These are phyloP conservation scores for Cynocephalus volans DNA, from an alignment of 2,113 vertebrate genomes.

Conservation along the genomic window DNA sequence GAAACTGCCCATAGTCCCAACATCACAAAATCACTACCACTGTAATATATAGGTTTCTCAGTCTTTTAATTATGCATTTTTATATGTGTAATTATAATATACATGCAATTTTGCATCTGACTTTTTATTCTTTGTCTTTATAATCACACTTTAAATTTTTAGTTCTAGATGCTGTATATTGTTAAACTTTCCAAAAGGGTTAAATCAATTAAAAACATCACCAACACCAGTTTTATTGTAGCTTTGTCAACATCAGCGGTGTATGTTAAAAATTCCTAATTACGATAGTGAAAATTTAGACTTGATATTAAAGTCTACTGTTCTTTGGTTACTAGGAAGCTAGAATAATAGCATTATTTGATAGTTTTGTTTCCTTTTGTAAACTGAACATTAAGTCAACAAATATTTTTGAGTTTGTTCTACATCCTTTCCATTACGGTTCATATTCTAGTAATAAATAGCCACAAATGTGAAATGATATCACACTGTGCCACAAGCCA, in stretches of 20 bases:
- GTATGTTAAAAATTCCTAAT: background rate
- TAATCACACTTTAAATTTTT: conserved; percentile 20
- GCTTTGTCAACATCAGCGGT: background rate
- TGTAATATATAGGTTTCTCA: background rate
- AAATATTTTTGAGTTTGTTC: background rate
- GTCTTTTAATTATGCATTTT: background rate
- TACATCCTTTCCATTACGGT: background rate
- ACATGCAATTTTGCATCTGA: background rate
- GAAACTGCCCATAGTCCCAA: conserved; percentile 30
- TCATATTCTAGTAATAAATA: background rate
- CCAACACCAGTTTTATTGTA: background rate
- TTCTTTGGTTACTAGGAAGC: conserved; percentile 9
- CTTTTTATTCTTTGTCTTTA: conserved; percentile 47
- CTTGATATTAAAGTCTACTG: background rate
- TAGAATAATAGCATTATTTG: conserved; percentile 31
- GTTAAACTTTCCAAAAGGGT: conserved; percentile 27
- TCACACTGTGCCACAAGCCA: background rate
- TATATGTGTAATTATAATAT: background rate
- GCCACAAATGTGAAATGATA: background rate
- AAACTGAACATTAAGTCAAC: conserved; percentile 41
- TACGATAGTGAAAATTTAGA: background rate
- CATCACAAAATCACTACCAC: conserved; percentile 30
- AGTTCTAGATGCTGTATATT: background rate
- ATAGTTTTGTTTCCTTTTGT: conserved; percentile 40
- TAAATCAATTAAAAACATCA: conserved; percentile 37